phyloP scores from a whole-genome alignment of 2,888 invertebrate species.

The Amorpha juglandis region DNA sequence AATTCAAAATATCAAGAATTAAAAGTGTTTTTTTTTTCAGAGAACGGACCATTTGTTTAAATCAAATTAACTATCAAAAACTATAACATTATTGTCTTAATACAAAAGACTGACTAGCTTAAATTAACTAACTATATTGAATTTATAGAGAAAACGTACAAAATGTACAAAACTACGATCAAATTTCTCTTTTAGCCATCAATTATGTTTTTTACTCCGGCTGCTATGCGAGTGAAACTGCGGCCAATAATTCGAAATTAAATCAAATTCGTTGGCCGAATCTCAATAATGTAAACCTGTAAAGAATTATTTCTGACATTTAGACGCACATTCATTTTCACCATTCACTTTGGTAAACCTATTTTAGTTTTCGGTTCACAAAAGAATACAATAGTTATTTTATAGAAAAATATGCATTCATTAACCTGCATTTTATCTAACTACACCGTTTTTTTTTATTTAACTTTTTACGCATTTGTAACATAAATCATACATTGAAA shows the following conservation, averaged over 20 bases:
- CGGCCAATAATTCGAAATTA: constrained; percentile 21
- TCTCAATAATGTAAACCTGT: constrained; percentile 2
- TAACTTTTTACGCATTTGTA: not conserved
- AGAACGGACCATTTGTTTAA: too few species aligned
- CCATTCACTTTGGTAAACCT: not conserved
- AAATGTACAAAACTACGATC: constrained; percentile 10
- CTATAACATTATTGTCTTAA: not conserved
- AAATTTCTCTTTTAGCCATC: constrained; percentile 16
- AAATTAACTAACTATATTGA: not conserved
- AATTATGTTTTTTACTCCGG: constrained; percentile 10
- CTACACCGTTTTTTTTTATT: not conserved
- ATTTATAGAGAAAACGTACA: not conserved
- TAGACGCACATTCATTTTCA: not conserved
- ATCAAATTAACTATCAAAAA: too few species aligned
- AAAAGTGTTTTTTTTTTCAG: too few species aligned
- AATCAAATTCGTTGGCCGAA: constrained; percentile 17
- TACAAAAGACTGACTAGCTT: not conserved
- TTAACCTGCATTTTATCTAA: not conserved
- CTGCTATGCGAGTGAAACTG: constrained; percentile 1
- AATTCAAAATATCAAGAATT: too few species aligned
- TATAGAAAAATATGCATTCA: not conserved
- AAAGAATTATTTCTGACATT: not conserved
- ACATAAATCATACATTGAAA: constrained; percentile 11
- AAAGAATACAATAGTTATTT: not conserved
- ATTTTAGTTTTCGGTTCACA: not conserved